These are phyloP conservation scores for Todiramphus chloris DNA, from an alignment of 2,113 vertebrate species.

Conservation along the genomic window DNA sequence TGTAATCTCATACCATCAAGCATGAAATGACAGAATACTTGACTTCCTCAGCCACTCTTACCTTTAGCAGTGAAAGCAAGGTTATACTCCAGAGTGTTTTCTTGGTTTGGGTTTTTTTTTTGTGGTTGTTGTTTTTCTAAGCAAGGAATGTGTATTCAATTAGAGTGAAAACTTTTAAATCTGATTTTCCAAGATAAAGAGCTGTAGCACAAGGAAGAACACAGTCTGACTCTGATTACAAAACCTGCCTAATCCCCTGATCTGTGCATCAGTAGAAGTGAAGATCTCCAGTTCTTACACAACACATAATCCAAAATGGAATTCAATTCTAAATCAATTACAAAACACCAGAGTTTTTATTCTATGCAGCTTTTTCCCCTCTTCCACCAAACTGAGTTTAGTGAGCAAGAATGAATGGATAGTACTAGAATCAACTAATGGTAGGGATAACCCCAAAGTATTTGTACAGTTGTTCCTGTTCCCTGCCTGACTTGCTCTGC, in stretches of 20 bases:
- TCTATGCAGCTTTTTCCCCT: neutral
- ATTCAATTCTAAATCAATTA: neutral
- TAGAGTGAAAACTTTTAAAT: neutral
- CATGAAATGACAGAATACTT: neutral
- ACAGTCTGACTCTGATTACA: neutral
- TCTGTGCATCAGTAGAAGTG: neutral
- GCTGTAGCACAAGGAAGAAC: neutral
- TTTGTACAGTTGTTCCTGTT: slow-evolving; percentile 35
- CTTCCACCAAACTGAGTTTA: neutral
- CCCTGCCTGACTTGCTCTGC: slow-evolving; percentile 45
- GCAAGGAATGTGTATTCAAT: neutral
- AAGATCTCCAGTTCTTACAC: neutral
- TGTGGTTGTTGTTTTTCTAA: neutral
- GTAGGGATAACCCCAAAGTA: neutral
- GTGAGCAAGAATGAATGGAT: neutral
- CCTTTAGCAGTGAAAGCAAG: neutral
- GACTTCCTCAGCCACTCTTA: neutral
- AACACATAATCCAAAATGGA: neutral
- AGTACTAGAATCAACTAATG: neutral
- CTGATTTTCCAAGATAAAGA: neutral
- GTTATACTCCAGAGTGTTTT: neutral
- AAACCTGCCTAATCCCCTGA: neutral
- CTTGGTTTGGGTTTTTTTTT: no score
- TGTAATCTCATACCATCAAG: neutral
- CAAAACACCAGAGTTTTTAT: neutral